phyloP scores from a whole-genome alignment of 1,140 invertebrate genomes.

The honey bee (Apis mellifera) region DNA sequence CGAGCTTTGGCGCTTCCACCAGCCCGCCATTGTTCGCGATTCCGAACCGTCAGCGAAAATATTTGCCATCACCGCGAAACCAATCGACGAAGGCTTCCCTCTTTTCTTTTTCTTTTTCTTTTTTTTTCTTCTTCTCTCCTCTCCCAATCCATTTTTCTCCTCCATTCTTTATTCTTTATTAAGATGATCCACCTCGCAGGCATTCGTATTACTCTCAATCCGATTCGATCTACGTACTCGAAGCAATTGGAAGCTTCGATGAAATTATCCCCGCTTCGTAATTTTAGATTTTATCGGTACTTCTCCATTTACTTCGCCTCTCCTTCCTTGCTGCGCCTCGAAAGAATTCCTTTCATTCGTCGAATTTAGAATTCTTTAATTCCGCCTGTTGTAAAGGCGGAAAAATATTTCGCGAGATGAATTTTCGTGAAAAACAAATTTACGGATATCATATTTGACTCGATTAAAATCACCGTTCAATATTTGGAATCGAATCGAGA shows the following conservation, averaged over 20 bases:
- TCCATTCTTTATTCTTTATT: not conserved
- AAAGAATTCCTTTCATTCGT: no score
- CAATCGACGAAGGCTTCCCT: not conserved
- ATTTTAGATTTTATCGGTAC: conserved; percentile 6
- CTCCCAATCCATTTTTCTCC: not conserved
- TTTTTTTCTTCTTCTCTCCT: no score
- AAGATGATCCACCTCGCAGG: not conserved
- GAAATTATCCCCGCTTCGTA: conserved; percentile 20
- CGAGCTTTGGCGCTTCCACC: not conserved
- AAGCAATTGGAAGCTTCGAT: not conserved
- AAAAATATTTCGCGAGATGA: no score
- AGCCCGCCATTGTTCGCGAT: conserved; percentile 12
- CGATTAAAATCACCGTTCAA: not conserved
- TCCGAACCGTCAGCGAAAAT: conserved; percentile 39
- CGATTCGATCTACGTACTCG: not conserved
- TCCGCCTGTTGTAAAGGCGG: no score
- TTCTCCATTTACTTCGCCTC: not conserved
- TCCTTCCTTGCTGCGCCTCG: no score
- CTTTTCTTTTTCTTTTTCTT: not conserved
- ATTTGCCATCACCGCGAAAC: conserved; percentile 25
- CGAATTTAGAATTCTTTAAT: no score
- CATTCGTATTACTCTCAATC: not conserved
- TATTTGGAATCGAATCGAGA: not conserved
- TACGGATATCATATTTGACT: no score
- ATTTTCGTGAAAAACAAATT: not conserved